Base-by-base conservation (phyloP, 2,888 invertebrate species). In the Rhogogaster chlorosoma region DNA sequence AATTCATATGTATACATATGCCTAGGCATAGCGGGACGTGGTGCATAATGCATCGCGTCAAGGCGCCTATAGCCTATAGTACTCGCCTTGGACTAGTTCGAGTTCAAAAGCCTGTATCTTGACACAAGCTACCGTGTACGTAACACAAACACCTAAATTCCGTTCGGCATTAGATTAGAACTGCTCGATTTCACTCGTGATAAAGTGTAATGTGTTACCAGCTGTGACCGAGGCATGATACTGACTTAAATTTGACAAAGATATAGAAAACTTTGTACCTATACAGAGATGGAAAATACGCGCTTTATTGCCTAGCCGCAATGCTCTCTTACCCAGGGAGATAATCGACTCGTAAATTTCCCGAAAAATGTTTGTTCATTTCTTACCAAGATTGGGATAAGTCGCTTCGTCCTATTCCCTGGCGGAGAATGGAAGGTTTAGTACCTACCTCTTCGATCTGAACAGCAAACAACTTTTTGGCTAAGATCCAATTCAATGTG, bases 71-170 rank as follows among this genome's bases (percentile, higher is more conserved):
- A 29, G 73, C 26, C 49, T 42, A 12, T 67, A 29, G 15, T 38
- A 78, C 87, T 88, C 89, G 90, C 90, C 90, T 91, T 90, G 90
- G 90, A 89, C 90, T 89, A 88, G 88, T 89, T 91, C 88, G 89
- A 89, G 90, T 90, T 90, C 89, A 89, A 88, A 90, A 90, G 89
- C 89, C 90, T 88, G 80, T 36, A 38, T 36, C 26, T 61, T 45
- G 45, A 57, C 12, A n/a, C 78, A 29, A 61, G 38, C 22, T 26
- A 57, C 36, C 57, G 57, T 22, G 57, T 80, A 73, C 9, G 26
- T 49, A 61, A 22, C 15, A n/a, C 80, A 61, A 80, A 61, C 61
- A 61, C 57, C 80, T 80, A 61, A 80, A 80, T 61, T 80, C 61
- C 80, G 38, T 61, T 32, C 36, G 22, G 80, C 61, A 80, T 38